phyloP scores from a whole-genome alignment of 92 coral and sea anemone genomes.

The Diadumene lineata region DNA sequence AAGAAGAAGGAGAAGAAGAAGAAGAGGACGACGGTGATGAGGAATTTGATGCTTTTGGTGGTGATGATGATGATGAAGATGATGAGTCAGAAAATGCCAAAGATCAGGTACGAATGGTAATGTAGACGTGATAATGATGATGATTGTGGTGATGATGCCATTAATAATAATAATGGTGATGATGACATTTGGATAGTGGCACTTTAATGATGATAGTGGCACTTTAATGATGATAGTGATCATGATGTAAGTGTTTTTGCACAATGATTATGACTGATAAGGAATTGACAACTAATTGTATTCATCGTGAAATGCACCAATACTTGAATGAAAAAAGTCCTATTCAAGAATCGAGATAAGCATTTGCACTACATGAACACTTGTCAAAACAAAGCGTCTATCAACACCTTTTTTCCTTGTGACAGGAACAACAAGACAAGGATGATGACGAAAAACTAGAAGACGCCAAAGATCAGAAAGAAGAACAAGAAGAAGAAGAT shows the following conservation, averaged over 20 bases:
- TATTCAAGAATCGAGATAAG: too few species aligned
- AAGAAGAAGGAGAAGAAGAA: constrained; percentile 59
- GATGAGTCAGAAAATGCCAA: constrained; percentile 51
- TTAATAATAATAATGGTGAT: neutral
- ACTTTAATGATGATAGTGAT: neutral
- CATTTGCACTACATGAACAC: too few species aligned
- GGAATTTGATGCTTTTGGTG: too few species aligned
- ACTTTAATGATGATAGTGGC: neutral
- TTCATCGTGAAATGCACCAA: too few species aligned
- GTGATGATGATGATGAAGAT: constrained; percentile 45
- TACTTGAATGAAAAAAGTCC: too few species aligned
- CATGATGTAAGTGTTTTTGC: too few species aligned
- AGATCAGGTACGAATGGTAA: constrained; percentile 23
- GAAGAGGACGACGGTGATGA: constrained; percentile 51
- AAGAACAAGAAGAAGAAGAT: constrained; percentile 47
- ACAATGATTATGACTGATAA: too few species aligned
- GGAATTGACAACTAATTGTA: too few species aligned
- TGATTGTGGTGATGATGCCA: neutral
- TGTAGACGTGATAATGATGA: neutral
- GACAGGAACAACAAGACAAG: constrained; percentile 32
- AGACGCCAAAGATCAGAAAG: constrained; percentile 23
- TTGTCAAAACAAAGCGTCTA: neutral
- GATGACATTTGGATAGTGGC: neutral
- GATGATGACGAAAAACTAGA: constrained; percentile 59
- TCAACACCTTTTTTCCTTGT: neutral